Conservation (phyloP, 2,797 vertebrate species). For the Brachyalestes nurse region DNA sequence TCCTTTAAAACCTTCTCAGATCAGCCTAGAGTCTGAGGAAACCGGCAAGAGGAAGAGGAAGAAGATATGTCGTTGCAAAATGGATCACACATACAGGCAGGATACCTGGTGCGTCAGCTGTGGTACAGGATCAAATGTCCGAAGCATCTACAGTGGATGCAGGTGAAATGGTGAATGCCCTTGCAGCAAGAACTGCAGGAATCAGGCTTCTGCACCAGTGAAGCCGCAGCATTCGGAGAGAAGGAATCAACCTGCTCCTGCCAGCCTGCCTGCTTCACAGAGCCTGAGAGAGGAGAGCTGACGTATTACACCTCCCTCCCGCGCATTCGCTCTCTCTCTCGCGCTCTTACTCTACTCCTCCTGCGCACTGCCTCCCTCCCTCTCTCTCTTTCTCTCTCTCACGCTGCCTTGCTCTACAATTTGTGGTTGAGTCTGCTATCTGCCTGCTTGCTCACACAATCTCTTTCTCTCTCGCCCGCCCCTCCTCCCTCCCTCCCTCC, state of each 20-base stretch:
- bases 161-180: slow-evolving; percentile 13
- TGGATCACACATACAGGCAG: slow-evolving; percentile 18
- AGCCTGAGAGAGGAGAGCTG: slow-evolving; percentile 48
- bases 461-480: slow-evolving; percentile 64
- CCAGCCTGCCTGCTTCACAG: slow-evolving; percentile 44
- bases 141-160: not conserved
- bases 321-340: slow-evolving; percentile 62
- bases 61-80: slow-evolving; percentile 18
- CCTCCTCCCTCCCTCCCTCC: slow-evolving; percentile 64
- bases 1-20: slow-evolving; percentile 5
- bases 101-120: slow-evolving; percentile 18
- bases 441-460: slow-evolving; percentile 64
- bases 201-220: slow-evolving; percentile 4
- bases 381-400: slow-evolving; percentile 52
- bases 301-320: slow-evolving; percentile 56
- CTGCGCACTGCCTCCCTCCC: slow-evolving; percentile 63
- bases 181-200: slow-evolving; percentile 26
- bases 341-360: slow-evolving; percentile 58
- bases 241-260: slow-evolving; percentile 56
- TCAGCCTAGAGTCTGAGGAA: slow-evolving; percentile 17
- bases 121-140: not conserved
- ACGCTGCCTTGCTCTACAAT: slow-evolving; percentile 70
- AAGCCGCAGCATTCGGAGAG: slow-evolving; percentile 44
- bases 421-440: slow-evolving; percentile 76
- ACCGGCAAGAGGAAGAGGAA: slow-evolving; percentile 20